Evolutionary conservation across 2,888 invertebrate genomes (phyloP).

Genomic region (Drosophila mettleri): DNA sequence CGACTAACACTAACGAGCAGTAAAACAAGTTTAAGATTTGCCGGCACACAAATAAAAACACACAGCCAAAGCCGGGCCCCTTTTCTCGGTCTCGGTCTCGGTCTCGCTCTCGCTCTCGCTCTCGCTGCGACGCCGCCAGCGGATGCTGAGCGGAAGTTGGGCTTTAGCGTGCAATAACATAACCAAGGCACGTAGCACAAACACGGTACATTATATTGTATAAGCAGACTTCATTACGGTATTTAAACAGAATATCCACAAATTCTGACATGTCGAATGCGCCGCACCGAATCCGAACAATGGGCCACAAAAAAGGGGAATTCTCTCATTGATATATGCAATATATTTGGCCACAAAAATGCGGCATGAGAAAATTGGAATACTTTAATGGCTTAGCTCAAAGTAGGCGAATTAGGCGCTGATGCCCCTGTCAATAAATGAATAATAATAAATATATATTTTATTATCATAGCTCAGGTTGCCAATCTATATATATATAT

Average conservation of each 20-base stretch:
- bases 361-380: too few species aligned
- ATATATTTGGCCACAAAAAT: background rate
- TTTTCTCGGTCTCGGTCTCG: background rate
- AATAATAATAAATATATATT: too few species aligned
- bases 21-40: slow-evolving; percentile 81
- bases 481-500: background rate
- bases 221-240: slow-evolving; percentile 84
- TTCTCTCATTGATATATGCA: background rate
- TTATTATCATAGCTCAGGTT: too few species aligned
- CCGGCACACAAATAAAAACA: slow-evolving; percentile 75
- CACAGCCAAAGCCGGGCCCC: slow-evolving; percentile 35
- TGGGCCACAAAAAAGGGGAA: slow-evolving; percentile 23
- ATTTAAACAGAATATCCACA: slow-evolving; percentile 83
- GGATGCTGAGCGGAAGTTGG: slow-evolving; percentile 53
- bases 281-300: slow-evolving; percentile 38
- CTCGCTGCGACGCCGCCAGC: slow-evolving; percentile 5
- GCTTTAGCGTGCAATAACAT: slow-evolving; percentile 79
- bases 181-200: slow-evolving; percentile 84
- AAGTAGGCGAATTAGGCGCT: too few species aligned
- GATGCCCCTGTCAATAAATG: too few species aligned
- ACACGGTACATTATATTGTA: slow-evolving; percentile 84
- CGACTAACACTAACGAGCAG: slow-evolving; percentile 78
- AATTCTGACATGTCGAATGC: slow-evolving; percentile 74
- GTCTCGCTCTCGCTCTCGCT: background rate
- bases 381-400: too few species aligned